Evolutionary conservation across 2,888 invertebrate species (phyloP), one percentile per base, ranked within the genome.

Genomic region (Aquatica leii): DNA sequence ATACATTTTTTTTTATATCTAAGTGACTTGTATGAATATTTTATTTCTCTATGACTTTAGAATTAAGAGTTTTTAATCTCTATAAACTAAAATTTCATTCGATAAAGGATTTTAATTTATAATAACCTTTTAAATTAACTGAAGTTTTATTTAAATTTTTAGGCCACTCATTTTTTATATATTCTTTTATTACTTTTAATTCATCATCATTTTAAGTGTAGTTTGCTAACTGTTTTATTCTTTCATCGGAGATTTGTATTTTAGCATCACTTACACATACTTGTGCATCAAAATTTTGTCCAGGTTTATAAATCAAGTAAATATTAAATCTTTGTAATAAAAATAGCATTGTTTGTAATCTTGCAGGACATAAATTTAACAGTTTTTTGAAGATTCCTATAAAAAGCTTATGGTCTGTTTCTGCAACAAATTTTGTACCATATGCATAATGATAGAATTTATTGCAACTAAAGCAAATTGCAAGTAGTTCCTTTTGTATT

Each of bases 391-490:
- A 50, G 14, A 50, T 31, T 24, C 12, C 12, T n/a, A n/a, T 48
- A 18, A 64, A 66, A 63, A 54, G 62, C 24, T 54, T 59, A 43
- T 66, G 66, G 15, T 74, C 71, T 6, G 70, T 68, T 57, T 60
- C 63, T 14, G 61, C 50, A 9, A 17, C 15, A 31, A 66, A 53
- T 41, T 52, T 21, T 34, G 20, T 69, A n/a, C n/a, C n/a, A n/a
- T n/a, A n/a, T n/a, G n/a, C n/a, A n/a, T n/a, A n/a, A n/a, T n/a
- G n/a, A n/a, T n/a, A n/a, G n/a, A n/a, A n/a, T n/a, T n/a, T n/a
- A n/a, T n/a, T n/a, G n/a, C n/a, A n/a, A n/a, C n/a, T 75, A 66
- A 77, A 77, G 6, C 65, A 66, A 35, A 78, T 76, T 0, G 77
- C 76, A 14, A 77, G 53, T 6, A 73, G 18, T n/a, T n/a, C n/a